These are phyloP conservation scores for Coryphaenoides rupestris DNA, from an alignment of 2,113 vertebrate species.

Conservation along the genomic window DNA sequence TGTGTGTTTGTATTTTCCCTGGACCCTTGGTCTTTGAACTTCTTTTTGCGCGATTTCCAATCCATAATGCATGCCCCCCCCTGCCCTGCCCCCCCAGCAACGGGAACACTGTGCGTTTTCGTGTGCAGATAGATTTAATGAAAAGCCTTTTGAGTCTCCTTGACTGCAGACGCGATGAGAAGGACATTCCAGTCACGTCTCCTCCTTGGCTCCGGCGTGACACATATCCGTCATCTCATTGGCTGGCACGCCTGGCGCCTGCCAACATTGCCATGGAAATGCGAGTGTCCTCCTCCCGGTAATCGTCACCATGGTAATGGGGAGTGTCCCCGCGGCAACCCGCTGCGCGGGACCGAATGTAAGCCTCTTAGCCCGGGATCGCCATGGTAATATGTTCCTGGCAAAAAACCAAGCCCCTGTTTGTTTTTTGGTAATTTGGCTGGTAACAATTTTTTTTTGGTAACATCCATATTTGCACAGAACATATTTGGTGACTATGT, in stretches of 20 bases:
- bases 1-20: constrained; percentile 28
- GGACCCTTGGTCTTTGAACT: constrained; percentile 42
- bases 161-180: constrained; percentile 35
- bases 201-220: constrained; percentile 61
- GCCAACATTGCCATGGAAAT: constrained; percentile 74
- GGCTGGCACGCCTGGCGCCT: constrained; percentile 66
- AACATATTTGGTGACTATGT: too few relatives aligned
- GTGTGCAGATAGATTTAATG: constrained; percentile 32
- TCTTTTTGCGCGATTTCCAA: constrained; percentile 37
- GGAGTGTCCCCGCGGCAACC: constrained; percentile 71
- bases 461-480: too few relatives aligned
- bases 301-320: constrained; percentile 73
- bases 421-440: neutral
- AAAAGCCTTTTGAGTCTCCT: constrained; percentile 29
- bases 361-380: constrained; percentile 73
- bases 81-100: constrained; percentile 32
- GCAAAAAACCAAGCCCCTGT: constrained; percentile 22
- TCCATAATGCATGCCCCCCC: constrained; percentile 58
- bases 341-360: constrained; percentile 66
- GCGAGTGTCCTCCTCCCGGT: constrained; percentile 70
- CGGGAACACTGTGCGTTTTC: constrained; percentile 8
- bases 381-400: constrained; percentile 63
- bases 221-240: constrained; percentile 70
- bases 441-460: neutral
- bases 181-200: constrained; percentile 61